phyloP scores from a whole-genome alignment of 2,113 vertebrate genomes.

The Amazona guildingii region DNA sequence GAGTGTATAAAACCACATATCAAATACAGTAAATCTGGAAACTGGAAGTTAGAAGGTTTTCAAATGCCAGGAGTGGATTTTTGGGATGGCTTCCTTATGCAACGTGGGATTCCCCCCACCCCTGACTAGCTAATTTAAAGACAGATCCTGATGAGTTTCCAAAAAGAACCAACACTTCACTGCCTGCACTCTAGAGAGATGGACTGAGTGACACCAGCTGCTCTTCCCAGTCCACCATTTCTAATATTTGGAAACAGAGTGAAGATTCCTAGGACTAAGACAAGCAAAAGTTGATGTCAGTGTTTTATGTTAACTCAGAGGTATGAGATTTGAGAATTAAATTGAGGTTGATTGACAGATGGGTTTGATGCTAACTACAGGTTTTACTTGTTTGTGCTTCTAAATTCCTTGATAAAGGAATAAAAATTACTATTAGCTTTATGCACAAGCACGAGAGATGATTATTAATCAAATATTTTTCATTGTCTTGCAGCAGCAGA shows the following conservation, averaged over 20 bases:
- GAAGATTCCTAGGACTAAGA: neutral
- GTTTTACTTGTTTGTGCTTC: neutral
- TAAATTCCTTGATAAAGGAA: neutral
- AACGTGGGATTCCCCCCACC: rapidly evolving
- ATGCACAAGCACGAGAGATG: neutral
- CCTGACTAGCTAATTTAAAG: neutral
- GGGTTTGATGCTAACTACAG: neutral
- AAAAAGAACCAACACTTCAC: neutral
- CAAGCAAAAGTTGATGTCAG: neutral
- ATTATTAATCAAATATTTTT: neutral
- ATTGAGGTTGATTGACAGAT: neutral
- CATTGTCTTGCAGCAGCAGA: neutral
- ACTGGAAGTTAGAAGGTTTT: neutral
- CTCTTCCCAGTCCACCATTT: neutral
- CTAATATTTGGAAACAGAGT: neutral
- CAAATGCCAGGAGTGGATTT: neutral
- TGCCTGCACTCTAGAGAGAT: neutral
- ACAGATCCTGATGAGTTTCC: neutral
- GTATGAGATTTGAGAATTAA: neutral
- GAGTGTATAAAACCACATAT: neutral
- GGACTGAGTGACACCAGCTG: neutral
- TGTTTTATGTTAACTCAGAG: neutral
- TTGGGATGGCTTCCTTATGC: neutral
- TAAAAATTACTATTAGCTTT: neutral
- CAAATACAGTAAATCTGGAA: neutral